Percentiles rank a stretch among this genome's conserved stretches.
These are phyloP conservation scores for Drosophila vallismaia DNA, from an alignment of 2,888 invertebrate species.

Conservation along the genomic window DNA sequence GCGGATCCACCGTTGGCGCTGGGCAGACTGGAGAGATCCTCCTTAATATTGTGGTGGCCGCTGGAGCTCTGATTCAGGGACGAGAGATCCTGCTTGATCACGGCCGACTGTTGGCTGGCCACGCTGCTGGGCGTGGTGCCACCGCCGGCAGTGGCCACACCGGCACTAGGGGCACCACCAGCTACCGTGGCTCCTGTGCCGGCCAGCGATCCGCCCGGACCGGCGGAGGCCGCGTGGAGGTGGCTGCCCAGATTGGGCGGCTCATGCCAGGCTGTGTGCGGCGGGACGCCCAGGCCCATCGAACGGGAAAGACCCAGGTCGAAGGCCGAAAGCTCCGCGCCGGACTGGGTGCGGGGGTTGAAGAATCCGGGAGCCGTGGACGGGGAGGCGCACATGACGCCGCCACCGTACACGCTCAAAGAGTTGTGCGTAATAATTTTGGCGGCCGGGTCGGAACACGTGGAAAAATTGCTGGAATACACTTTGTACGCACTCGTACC, in stretches of 20 bases:
- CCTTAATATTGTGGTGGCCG: conserved; percentile 81
- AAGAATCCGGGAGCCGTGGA: conserved; percentile 84
- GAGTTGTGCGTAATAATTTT: conserved; percentile 85
- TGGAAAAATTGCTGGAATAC: conserved; percentile 79
- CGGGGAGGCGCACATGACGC: conserved; percentile 85
- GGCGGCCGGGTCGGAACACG: conserved; percentile 83
- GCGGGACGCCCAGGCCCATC: conserved; percentile 87
- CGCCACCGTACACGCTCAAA: conserved; percentile 84
- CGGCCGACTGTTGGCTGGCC: conserved; percentile 80
- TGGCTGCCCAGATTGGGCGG: conserved; percentile 83
- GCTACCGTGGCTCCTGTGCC: conserved; percentile 60
- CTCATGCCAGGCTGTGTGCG: conserved; percentile 86
- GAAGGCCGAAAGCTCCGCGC: conserved; percentile 83
- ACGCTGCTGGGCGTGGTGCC: conserved; percentile 84
- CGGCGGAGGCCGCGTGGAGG: conserved; percentile 83
- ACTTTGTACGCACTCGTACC: conserved; percentile 70
- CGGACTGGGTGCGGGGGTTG: conserved; percentile 83
- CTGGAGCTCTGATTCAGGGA: conserved; percentile 73
- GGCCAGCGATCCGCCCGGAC: conserved; percentile 73
- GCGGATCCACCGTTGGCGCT: conserved; percentile 72
- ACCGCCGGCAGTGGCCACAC: conserved; percentile 81
- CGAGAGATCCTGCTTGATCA: conserved; percentile 82
- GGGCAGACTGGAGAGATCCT: conserved; percentile 81
- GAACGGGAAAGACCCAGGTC: conserved; percentile 84
- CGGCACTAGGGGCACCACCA: conserved; percentile 54